phyloP scores from a whole-genome alignment of 2,888 invertebrate species.

The Eilema caniola region DNA sequence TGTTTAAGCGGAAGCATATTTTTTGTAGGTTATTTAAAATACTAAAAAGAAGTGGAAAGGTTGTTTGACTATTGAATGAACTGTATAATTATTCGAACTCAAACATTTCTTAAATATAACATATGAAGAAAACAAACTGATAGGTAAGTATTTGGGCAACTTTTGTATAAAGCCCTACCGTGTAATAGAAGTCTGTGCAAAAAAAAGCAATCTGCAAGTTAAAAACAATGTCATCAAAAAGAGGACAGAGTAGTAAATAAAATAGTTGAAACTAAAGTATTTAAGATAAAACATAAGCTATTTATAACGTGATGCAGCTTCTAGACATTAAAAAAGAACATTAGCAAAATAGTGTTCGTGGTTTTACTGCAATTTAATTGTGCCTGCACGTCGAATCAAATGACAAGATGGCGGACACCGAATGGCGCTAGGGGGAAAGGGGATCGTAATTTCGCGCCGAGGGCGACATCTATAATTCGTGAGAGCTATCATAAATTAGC shows the following conservation, averaged over 20 bases:
- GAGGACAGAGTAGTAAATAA: background rate
- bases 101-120: too few species aligned
- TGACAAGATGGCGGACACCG: constrained; percentile 75
- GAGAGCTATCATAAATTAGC: constrained; percentile 83
- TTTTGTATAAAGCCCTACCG: too few species aligned
- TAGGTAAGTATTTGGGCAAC: too few species aligned
- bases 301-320: constrained; percentile 19
- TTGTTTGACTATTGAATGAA: too few species aligned
- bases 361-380: constrained; percentile 67
- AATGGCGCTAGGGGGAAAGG: constrained; percentile 54
- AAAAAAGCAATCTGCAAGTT: background rate
- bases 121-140: too few species aligned
- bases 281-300: constrained; percentile 14
- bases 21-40: too few species aligned
- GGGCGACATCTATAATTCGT: constrained; percentile 84
- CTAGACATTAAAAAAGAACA: constrained; percentile 57
- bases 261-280: constrained; percentile 20
- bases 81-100: too few species aligned
- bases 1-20: too few species aligned
- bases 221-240: background rate
- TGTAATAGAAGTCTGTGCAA: too few species aligned
- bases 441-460: constrained; percentile 77
- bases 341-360: constrained; percentile 53
- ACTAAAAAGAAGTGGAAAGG: too few species aligned
- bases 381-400: constrained; percentile 66